Evolutionary conservation across 1,140 invertebrate species (phyloP).

Genomic region (Anagrus nilaparvatae): DNA sequence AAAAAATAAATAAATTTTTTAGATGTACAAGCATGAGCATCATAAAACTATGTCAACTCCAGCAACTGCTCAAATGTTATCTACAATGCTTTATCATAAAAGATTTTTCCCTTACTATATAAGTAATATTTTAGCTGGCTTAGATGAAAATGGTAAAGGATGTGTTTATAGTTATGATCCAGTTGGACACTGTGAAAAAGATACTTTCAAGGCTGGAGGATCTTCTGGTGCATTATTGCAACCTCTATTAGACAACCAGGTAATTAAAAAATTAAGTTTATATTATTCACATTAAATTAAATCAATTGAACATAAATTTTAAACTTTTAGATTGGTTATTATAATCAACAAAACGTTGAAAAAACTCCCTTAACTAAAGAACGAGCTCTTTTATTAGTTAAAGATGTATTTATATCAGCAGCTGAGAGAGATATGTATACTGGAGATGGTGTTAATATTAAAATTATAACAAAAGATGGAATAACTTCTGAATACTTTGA

Average conservation of each 20-base stretch:
- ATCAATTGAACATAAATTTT: not conserved
- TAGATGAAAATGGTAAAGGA: constrained; percentile 81
- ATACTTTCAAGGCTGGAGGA: constrained; percentile 73
- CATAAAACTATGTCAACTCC: constrained; percentile 86
- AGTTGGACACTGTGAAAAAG: constrained; percentile 83
- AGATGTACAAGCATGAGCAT: constrained; percentile 95
- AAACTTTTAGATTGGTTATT: constrained; percentile 59
- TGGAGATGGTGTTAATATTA: constrained; percentile 83
- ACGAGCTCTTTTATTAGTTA: constrained; percentile 72
- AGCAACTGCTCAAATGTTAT: constrained; percentile 90
- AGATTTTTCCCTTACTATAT: constrained; percentile 99
- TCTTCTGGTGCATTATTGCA: constrained; percentile 71
- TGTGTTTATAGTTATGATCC: constrained; percentile 94
- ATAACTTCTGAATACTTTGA: constrained; percentile 59
- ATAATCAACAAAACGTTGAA: constrained; percentile 68
- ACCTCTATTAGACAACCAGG: constrained; percentile 80
- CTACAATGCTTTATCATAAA: constrained; percentile 92
- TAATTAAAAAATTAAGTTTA: constrained; percentile 20
- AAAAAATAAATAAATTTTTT: constrained; percentile 21
- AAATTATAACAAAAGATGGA: constrained; percentile 85
- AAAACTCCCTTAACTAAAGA: constrained; percentile 57
- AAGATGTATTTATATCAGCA: constrained; percentile 94
- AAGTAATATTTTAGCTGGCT: constrained; percentile 86
- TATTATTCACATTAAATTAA: too few relatives aligned
- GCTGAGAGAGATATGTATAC: constrained; percentile 96